These are phyloP conservation scores for Protomyctophum bolini DNA, from an alignment of 2,113 vertebrate genomes.

Conservation along the genomic window DNA sequence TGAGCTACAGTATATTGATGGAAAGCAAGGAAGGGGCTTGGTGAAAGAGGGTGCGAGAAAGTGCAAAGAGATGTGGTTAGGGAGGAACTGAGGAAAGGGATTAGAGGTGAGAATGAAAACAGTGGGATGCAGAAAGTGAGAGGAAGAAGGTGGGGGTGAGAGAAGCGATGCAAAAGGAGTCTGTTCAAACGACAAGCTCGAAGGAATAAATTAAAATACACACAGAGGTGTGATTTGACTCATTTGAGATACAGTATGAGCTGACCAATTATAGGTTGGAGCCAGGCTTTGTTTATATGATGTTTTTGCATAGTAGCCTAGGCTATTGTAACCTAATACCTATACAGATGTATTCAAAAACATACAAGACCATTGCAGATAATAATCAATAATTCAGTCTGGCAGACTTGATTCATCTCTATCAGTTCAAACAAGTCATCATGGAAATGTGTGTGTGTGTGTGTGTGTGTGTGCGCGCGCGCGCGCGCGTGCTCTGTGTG, in stretches of 20 bases:
- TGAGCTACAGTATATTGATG: neutral
- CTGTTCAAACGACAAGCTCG: slow-evolving; percentile 13
- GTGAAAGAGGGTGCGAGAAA: neutral
- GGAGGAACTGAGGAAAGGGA: slow-evolving; percentile 5
- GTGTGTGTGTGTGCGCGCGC: slow-evolving; percentile 1
- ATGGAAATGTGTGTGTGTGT: neutral
- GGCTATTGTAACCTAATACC: neutral
- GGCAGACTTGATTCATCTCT: neutral
- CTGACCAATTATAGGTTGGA: neutral
- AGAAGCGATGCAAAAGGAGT: slow-evolving; percentile 14
- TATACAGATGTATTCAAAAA: neutral
- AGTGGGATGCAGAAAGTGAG: slow-evolving; percentile 9
- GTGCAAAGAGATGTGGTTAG: slow-evolving; percentile 5
- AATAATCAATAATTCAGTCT: neutral
- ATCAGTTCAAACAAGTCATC: neutral
- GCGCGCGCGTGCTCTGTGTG: slow-evolving; percentile 2
- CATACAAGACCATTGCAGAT: neutral
- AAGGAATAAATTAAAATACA: neutral
- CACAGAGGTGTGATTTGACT: neutral
- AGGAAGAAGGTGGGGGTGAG: slow-evolving; percentile 6
- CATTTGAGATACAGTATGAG: neutral
- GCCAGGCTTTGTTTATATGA: too few species aligned
- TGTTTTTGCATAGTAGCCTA: too few species aligned
- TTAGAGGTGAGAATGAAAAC: slow-evolving; percentile 5
- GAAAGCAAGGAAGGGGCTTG: neutral